Conservation (phyloP, 1,140 invertebrate species). For the Macrostomum lignano region DNA sequence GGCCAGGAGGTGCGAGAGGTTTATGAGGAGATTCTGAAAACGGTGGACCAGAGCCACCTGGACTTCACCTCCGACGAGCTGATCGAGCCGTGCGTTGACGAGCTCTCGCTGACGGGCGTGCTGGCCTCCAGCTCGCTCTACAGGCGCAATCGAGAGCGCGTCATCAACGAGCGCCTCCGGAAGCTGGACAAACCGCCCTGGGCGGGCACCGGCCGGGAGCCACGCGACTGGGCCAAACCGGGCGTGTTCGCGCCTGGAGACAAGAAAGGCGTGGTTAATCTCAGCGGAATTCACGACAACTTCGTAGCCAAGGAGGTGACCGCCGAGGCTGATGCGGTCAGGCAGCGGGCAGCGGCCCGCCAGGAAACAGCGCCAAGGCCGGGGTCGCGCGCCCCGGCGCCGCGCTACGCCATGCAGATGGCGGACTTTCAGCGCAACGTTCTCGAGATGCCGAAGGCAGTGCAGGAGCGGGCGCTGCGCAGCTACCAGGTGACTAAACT, state of each 20-base stretch:
- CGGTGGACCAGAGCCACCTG: constrained; percentile 18
- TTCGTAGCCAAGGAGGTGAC: no score
- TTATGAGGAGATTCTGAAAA: constrained; percentile 25
- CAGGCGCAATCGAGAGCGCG: constrained; percentile 11
- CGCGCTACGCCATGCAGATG: no score
- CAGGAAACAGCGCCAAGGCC: no score
- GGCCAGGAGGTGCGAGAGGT: constrained; percentile 25
- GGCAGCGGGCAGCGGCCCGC: no score
- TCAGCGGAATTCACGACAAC: neutral
- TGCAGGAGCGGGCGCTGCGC: no score
- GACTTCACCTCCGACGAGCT: constrained; percentile 18
- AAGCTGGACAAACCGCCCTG: constrained; percentile 13
- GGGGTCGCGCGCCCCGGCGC: no score
- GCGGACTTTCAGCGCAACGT: no score
- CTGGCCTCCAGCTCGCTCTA: constrained; percentile 15
- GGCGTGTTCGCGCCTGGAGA: constrained; percentile 10
- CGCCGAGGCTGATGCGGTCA: no score
- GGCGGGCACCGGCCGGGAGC: constrained; percentile 14
- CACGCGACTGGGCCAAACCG: constrained; percentile 20
- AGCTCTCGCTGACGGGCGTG: constrained; percentile 13
- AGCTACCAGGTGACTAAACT: no score
- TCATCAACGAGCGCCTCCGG: constrained; percentile 14
- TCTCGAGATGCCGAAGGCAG: no score
- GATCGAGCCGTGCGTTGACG: constrained; percentile 13
- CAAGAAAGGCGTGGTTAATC: constrained; percentile 2